phyloP scores from a whole-genome alignment of 2,113 vertebrate genomes.

The Ariopsis seemanni region DNA sequence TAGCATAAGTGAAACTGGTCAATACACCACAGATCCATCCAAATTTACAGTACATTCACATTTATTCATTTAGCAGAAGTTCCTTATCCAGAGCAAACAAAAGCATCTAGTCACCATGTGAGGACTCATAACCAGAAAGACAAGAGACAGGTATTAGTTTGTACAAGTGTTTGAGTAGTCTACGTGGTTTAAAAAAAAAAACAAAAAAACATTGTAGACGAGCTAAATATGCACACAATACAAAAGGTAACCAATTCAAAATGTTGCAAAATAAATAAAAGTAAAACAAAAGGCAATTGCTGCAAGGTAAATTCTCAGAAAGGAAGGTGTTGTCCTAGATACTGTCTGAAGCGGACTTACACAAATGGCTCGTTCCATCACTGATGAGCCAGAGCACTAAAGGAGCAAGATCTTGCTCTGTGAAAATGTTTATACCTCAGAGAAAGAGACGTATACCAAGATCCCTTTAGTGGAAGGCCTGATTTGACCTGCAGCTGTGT shows the following conservation, averaged over 20 bases:
- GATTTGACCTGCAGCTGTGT: not conserved
- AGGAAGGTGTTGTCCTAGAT: not conserved
- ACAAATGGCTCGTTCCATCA: not conserved
- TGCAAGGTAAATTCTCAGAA: not conserved
- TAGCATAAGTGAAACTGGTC: not conserved
- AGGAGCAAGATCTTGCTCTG: not conserved
- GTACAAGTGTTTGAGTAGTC: not conserved
- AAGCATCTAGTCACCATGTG: not conserved
- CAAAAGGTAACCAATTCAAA: not conserved
- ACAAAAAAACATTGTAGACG: not conserved
- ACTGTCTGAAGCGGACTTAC: not conserved
- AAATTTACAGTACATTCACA: not conserved
- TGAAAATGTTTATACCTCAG: not conserved
- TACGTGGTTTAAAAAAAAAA: not conserved
- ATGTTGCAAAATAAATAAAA: not conserved
- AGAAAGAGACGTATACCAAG: not conserved
- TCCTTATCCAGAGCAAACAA: not conserved
- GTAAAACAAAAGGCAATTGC: not conserved
- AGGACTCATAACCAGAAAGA: not conserved
- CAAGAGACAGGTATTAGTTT: not conserved
- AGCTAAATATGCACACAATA: not conserved
- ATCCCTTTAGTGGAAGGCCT: not conserved
- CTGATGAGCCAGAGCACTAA: not conserved
- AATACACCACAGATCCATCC: not conserved
- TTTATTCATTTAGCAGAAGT: not conserved